Evolutionary conservation across 2,113 vertebrate species (phyloP).

Genomic region (Corythornis vintsioides): DNA sequence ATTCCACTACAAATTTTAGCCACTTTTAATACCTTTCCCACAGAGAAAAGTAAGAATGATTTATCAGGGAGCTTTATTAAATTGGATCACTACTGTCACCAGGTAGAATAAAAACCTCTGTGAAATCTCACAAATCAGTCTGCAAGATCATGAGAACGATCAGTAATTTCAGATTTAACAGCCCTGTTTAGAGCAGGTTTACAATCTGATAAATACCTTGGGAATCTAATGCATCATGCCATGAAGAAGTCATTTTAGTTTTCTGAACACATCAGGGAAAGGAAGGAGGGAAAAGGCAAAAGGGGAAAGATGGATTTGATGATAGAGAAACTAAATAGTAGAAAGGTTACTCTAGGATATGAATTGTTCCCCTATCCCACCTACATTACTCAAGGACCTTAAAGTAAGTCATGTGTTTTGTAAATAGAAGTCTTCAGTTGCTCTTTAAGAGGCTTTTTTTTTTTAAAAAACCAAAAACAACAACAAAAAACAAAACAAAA

Average conservation of each 20-base stretch:
- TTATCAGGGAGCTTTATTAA: background rate
- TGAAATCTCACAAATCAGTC: background rate
- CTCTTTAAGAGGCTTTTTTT: slow-evolving; percentile 48
- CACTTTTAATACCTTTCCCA: background rate
- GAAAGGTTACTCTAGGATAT: background rate
- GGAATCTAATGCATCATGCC: background rate
- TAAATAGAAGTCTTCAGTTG: slow-evolving; percentile 45
- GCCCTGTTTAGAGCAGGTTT: background rate
- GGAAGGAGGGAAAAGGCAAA: background rate
- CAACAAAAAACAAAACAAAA: too few relatives aligned
- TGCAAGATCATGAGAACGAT: background rate
- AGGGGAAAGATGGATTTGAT: background rate
- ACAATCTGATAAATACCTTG: background rate
- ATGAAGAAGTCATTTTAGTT: background rate
- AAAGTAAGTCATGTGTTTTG: background rate
- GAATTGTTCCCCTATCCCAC: background rate
- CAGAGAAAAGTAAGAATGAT: background rate
- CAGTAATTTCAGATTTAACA: background rate
- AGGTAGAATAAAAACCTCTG: background rate
- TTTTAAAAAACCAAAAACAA: background rate
- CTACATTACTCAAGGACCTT: background rate
- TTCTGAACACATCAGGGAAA: background rate
- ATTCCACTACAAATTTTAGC: background rate
- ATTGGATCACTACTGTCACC: background rate
- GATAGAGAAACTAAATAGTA: background rate